Percentiles rank a stretch among this genome's conserved stretches.
Evolutionary conservation across 1,140 invertebrate species (phyloP).

Genomic region (Pseudomyrmex dendroicus): DNA sequence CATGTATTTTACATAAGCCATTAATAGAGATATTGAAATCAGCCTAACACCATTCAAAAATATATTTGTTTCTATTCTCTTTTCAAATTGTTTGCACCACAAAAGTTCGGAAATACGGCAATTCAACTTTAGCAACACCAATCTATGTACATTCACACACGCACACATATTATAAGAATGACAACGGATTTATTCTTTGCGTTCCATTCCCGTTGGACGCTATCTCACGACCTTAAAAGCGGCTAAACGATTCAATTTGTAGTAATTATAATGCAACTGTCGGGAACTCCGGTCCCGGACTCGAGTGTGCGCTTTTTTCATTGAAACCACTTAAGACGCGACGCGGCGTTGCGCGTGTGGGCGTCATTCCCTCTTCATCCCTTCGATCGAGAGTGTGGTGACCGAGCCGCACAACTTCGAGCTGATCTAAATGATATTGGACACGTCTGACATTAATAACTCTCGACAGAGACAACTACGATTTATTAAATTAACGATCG

Average conservation of each 20-base stretch:
- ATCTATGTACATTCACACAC: neutral
- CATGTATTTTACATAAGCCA: no score
- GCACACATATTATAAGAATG: constrained; percentile 17
- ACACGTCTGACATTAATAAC: constrained; percentile 59
- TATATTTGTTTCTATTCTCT: no score
- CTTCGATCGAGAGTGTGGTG: constrained; percentile 40
- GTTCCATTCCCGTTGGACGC: constrained; percentile 69
- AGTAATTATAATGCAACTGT: constrained; percentile 78
- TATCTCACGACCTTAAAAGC: constrained; percentile 78
- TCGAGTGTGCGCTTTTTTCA: constrained; percentile 68
- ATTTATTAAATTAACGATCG: constrained; percentile 52
- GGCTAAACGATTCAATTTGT: constrained; percentile 78
- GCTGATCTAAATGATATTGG: constrained; percentile 74
- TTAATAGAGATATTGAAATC: no score
- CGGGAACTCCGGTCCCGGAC: constrained; percentile 43
- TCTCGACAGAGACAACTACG: constrained; percentile 25
- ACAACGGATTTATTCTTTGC: constrained; percentile 68
- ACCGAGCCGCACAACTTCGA: constrained; percentile 64
- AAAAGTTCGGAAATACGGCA: no score
- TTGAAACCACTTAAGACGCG: constrained; percentile 74
- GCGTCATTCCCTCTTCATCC: constrained; percentile 51
- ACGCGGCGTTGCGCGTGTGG: constrained; percentile 71
- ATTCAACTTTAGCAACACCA: no score
- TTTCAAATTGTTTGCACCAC: no score
- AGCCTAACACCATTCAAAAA: no score